These are phyloP conservation scores for Eupeodes corollae DNA, from an alignment of 1,140 invertebrate species.

Conservation along the genomic window DNA sequence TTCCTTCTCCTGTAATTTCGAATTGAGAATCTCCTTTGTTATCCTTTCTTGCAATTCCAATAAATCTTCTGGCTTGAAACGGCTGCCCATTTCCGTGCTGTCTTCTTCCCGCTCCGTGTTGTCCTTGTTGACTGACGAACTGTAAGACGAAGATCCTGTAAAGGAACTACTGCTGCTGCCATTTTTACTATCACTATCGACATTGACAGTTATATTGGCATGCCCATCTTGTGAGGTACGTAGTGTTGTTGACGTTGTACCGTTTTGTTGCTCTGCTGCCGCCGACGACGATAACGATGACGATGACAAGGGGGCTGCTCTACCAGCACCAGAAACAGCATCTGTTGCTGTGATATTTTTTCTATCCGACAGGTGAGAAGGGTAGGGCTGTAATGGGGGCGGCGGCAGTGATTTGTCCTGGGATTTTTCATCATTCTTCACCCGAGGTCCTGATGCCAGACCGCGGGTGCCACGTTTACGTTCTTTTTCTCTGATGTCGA, in stretches of 20 bases:
- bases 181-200: slow-evolving; percentile 1
- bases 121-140: slow-evolving; percentile 7
- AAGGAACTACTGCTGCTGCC: neutral
- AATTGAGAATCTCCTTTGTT: slow-evolving; percentile 34
- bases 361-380: slow-evolving; percentile 9
- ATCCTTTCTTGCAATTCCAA: slow-evolving; percentile 32
- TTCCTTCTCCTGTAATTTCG: slow-evolving; percentile 33
- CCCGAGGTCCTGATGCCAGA: slow-evolving; percentile 13
- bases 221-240: neutral
- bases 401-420: slow-evolving; percentile 8
- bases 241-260: slow-evolving; percentile 5
- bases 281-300: neutral
- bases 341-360: slow-evolving; percentile 11
- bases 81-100: slow-evolving; percentile 4
- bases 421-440: slow-evolving; percentile 5
- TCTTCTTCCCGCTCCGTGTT: slow-evolving; percentile 4
- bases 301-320: neutral
- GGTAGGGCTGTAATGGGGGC: slow-evolving; percentile 7
- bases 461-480: slow-evolving; percentile 41
- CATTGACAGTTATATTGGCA: slow-evolving; percentile 11
- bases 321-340: neutral
- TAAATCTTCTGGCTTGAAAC: slow-evolving; percentile 25
- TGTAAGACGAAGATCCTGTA: slow-evolving; percentile 1
- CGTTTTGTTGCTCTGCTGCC: slow-evolving; percentile 3
- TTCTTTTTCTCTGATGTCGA: slow-evolving; percentile 77